Conservation (phyloP, 2,113 vertebrate species). For the Neodontobutis hainanensis region DNA sequence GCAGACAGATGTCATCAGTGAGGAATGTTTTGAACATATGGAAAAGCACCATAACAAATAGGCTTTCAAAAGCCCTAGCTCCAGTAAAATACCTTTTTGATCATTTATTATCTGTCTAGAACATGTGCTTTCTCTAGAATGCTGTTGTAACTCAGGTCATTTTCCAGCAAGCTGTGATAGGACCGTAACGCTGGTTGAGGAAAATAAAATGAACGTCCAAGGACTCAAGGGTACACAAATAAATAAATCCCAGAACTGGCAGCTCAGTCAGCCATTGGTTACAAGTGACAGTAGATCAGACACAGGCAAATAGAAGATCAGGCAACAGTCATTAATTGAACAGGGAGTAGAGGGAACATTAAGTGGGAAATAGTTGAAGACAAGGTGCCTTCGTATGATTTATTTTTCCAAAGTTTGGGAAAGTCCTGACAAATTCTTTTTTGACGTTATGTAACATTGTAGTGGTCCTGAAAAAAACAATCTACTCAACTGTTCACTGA, state of each 20-base stretch:
- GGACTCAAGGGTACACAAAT: conserved; percentile 49
- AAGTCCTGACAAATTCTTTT: conserved; percentile 8
- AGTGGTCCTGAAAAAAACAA: too few species aligned
- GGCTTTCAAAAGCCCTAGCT: background rate
- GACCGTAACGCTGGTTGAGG: conserved; percentile 23
- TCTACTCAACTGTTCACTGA: too few species aligned
- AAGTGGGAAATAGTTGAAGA: conserved; percentile 27
- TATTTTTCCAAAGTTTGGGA: background rate
- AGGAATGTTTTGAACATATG: background rate
- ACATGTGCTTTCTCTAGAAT: conserved; percentile 2
- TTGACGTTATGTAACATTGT: background rate
- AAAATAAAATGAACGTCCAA: conserved; percentile 27
- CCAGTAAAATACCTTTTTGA: background rate
- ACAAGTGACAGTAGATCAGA: conserved; percentile 42
- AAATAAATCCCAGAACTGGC: conserved; percentile 48
- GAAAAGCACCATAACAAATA: background rate
- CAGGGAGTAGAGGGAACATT: conserved; percentile 31
- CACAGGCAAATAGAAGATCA: conserved; percentile 43
- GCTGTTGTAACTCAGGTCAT: conserved; percentile 26
- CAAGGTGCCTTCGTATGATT: conserved; percentile 24
- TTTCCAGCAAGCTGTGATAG: conserved; percentile 33
- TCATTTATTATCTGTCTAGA: conserved; percentile 38
- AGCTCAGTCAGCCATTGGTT: conserved; percentile 40
- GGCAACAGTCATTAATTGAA: conserved; percentile 59
- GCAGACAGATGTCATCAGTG: background rate